Base-by-base conservation (phyloP, 2,888 invertebrate genomes). In the Fissipunctia ypsillon region DNA sequence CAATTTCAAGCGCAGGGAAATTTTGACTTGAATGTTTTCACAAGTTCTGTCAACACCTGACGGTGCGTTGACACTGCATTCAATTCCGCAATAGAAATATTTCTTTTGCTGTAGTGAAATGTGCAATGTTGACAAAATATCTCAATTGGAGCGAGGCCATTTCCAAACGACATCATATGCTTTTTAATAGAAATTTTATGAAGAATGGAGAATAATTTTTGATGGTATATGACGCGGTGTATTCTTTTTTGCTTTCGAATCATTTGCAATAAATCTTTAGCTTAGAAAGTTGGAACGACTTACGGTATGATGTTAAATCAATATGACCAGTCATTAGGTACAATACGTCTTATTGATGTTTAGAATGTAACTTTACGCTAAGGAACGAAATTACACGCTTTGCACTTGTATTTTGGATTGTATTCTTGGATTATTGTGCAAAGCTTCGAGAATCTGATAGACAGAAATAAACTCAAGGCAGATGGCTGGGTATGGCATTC, bases 101-200 rank as follows among this genome's bases (percentile, higher is more conserved):
- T 84, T 78, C 52, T 71, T 66, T 72, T 70, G 48, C 50, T 41
- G 3, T 38, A 69, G 65, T 76, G 73, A 77, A 85, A 80, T 38
- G 7, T 71, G 54, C 50, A 80, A 60, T 73, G 67, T 76, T 85
- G 69, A 64, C 76, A 68, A 78, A 64, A 82, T 64, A 71, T 57
- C 60, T 61, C 52, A 91, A 88, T 88, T 89, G 83, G 90, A 88
- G 87, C 89, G 84, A 89, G 88, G 91, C 83, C 86, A 85, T 76
- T 69, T 73, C 45, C 57, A n/a, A 50, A 76, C 68, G 31, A 72
- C 25, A 76, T 76, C 59, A 72, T 61, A 68, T 69, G 63, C 12
- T 50, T 73, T 66, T 77, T 59, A 73, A 72, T 80, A 61, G 43
- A 69, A 65, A 52, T 65, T 64, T 41, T 67, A 61, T 61, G 19